Evolutionary conservation across 2,113 vertebrate species (phyloP).

Genomic region (Pholis gunnellus): DNA sequence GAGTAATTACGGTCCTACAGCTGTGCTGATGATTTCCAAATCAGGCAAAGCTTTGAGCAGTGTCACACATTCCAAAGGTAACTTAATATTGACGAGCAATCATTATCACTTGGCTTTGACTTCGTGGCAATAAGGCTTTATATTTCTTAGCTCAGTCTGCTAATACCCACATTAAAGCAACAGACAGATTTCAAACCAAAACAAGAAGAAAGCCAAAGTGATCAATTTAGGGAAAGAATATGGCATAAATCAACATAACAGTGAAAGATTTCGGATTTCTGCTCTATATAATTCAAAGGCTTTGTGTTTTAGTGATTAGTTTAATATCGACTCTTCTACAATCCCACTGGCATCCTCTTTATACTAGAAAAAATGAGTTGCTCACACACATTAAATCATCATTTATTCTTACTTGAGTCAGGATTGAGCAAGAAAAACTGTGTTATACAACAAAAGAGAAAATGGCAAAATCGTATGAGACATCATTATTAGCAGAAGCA

Average conservation of each 20-base stretch:
- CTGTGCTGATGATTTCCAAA: neutral
- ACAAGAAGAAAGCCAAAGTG: neutral
- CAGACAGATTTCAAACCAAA: neutral
- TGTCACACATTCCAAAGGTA: constrained; percentile 4
- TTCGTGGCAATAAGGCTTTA: neutral
- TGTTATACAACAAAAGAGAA: neutral
- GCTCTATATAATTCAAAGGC: neutral
- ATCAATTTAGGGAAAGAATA: neutral
- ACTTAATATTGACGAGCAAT: neutral
- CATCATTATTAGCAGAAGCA: neutral
- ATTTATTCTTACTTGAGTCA: neutral
- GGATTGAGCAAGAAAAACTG: neutral
- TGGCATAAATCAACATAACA: neutral
- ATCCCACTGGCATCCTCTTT: neutral
- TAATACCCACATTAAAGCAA: neutral
- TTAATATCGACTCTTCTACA: neutral
- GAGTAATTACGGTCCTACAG: neutral
- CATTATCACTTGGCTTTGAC: neutral
- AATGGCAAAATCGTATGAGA: neutral
- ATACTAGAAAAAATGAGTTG: neutral
- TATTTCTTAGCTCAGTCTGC: neutral
- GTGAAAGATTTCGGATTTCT: neutral
- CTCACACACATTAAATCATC: neutral
- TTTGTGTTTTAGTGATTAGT: constrained; percentile 1
- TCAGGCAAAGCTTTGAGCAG: neutral